phyloP scores from a whole-genome alignment of 2,888 invertebrate species.

The Acronicta aceris region DNA sequence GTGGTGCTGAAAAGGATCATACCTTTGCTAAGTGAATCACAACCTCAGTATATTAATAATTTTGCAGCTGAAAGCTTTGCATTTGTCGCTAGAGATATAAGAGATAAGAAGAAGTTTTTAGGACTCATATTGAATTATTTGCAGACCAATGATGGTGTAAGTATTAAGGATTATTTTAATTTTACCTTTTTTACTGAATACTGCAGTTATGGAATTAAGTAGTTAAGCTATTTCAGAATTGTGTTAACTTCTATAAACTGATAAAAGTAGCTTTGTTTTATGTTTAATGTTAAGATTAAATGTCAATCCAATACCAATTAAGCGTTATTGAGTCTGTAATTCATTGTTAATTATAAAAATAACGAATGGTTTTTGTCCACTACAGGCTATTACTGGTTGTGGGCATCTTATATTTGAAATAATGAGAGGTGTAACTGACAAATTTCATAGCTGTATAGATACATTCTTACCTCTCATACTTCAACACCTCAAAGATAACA shows the following conservation, averaged over 20 bases:
- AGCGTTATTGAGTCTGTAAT: no score
- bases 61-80: conserved; percentile 99
- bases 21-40: conserved; percentile 93
- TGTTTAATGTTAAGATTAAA: no score
- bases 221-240: no score
- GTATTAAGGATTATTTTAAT: conserved; percentile 61
- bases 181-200: neutral
- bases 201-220: no score
- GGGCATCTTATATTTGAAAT: conserved; percentile 97
- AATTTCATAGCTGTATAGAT: conserved; percentile 95
- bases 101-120: conserved; percentile 93
- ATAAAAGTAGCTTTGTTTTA: no score
- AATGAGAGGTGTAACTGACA: conserved; percentile 93
- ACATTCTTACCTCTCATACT: conserved; percentile 92
- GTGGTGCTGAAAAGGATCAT: conserved; percentile 92
- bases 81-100: conserved; percentile 96
- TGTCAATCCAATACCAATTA: no score
- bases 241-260: no score
- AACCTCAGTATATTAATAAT: conserved; percentile 95
- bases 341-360: no score
- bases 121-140: conserved; percentile 91
- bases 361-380: conserved; percentile 49
- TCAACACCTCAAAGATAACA: conserved; percentile 87
- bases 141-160: conserved; percentile 91
- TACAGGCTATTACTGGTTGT: conserved; percentile 93